Evolutionary conservation across 1,140 invertebrate genomes (phyloP), one percentile per base, ranked within the genome.

Genomic region (Marisa cornuarietis): DNA sequence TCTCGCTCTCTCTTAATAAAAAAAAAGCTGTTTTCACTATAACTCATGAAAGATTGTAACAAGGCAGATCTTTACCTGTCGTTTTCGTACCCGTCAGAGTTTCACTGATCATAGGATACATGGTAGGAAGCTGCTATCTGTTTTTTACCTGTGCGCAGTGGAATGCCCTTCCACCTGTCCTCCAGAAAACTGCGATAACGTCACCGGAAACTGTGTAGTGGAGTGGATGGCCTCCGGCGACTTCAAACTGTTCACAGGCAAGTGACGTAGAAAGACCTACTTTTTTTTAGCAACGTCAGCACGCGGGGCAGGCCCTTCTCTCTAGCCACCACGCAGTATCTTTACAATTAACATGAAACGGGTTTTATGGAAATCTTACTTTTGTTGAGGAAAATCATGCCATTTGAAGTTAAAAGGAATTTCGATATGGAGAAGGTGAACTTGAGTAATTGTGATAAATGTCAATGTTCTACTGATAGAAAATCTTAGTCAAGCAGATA

Each of bases 171-270:
- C 10, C 58, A 18, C 61, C 16, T 76, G 74, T 49, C 74, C 63
- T 26, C 65, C 74, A 8, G 74, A 63, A 20, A 11, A 65, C 18
- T 76, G 74, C 42, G 74, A 76, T 66, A 63, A 76, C 24, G 74
- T 76, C 74, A 76, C 74, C 10, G 74, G 74, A 8, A 76, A 6
- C n/a, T 76, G 74, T 49, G 61, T 76, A 10, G 31, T 63, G 61
- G 74, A 76, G 58, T 63, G 61, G 74, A 63, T 63, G 9, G 74
- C 58, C 49, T 16, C 65, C 6, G 74, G 65, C 31, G 26, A 49
- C 10, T 31, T 42, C 5, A 49, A 61, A 7, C 74, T 49, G 51
- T 26, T 61, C 51, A 49, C 62, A 18, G 71, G 49, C 54, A 49
- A 72, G 24, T 72, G 4, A 49, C 9, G 42, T 6, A 51, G 5